Evolutionary conservation across 2,888 invertebrate species (phyloP), one percentile per base, ranked within the genome.

Genomic region (Orchestes rusci): DNA sequence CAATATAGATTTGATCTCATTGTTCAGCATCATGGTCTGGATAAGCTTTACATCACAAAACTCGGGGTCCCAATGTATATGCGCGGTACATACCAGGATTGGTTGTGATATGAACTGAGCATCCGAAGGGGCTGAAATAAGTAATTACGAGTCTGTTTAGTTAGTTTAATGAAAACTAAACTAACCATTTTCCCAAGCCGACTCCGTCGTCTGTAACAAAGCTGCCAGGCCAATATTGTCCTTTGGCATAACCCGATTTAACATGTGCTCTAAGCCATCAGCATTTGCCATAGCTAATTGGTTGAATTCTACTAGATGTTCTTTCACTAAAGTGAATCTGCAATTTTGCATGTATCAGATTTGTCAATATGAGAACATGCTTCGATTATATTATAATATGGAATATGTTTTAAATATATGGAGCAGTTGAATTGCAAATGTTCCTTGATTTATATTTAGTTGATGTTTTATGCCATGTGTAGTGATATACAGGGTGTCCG

Each of bases 41-140:
- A 99, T 95, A 34, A 99, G 78, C 71, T 99, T 99, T 35, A 99
- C 99, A 72, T 99, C 99, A 68, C 96, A 95, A 72, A 86, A 97
- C 73, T 99, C 96, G 0, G 99, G 99, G 75, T 99, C 97, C 99
- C 99, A 99, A 70, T 99, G 97, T 59, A 99, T 93, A 72, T 99
- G 99, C 23, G 97, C 96, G 19, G 96, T 99, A 70, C 96, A 95
- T 39, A 99, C 94, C 48, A 97, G 73, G 50, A 99, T 76, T 15
- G 91, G 90, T 65, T 91, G 90, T n/a, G 29, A 18, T 55, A 82
- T 75, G 71, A 80, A 82, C 51, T 78, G 79, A 55, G 82, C 77
- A 64, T 92, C 89, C 23, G 23, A 23, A 23, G 23, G 10, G 10
- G 23, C 23, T 10, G 23, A 23, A 23, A 23, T 23, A 23, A 23